A percentile compares a stretch with the other conserved stretches of the same genome.
Evolutionary conservation across 2,797 vertebrate species (phyloP).

Genomic region (Acrossocheilus wenchowensis): DNA sequence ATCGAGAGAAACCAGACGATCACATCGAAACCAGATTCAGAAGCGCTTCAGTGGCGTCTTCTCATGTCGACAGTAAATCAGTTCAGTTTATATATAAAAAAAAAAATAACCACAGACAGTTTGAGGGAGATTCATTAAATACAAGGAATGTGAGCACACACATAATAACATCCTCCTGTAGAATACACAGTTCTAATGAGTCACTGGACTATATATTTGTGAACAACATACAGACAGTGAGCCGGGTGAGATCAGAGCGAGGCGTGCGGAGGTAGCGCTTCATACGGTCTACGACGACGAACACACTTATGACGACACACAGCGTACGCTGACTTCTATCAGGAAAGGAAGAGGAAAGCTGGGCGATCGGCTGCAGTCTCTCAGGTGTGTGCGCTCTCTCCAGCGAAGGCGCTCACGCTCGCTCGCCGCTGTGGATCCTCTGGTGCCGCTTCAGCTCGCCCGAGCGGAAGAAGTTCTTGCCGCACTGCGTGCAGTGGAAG

Average conservation of each 20-base stretch:
- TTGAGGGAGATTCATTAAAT: conserved; percentile 18
- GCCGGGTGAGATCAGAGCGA: not conserved
- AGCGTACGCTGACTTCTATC: not conserved
- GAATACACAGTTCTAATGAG: conserved; percentile 52
- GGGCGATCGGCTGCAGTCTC: too few relatives aligned
- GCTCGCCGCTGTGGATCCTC: conserved; percentile 59
- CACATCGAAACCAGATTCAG: not conserved
- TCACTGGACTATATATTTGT: conserved; percentile 50
- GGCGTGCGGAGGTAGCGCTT: conserved; percentile 48
- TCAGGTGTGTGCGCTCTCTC: too few relatives aligned
- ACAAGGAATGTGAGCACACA: conserved; percentile 56
- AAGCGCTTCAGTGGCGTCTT: conserved; percentile 10
- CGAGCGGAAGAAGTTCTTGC: conserved; percentile 61
- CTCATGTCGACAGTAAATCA: not conserved
- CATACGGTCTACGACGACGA: not conserved
- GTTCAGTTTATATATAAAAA: conserved; percentile 7
- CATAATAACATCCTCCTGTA: conserved; percentile 40
- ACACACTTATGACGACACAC: not conserved
- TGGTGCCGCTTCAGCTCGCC: conserved; percentile 61
- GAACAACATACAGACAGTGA: conserved; percentile 54
- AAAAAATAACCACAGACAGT: not conserved
- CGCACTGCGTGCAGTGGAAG: conserved; percentile 59
- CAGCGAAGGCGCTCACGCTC: conserved; percentile 27
- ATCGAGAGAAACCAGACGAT: conserved; percentile 16
- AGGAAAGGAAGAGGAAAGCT: not conserved